Base-by-base conservation (phyloP, 2,888 invertebrate species). In the Euspilapteryx auroguttella region DNA sequence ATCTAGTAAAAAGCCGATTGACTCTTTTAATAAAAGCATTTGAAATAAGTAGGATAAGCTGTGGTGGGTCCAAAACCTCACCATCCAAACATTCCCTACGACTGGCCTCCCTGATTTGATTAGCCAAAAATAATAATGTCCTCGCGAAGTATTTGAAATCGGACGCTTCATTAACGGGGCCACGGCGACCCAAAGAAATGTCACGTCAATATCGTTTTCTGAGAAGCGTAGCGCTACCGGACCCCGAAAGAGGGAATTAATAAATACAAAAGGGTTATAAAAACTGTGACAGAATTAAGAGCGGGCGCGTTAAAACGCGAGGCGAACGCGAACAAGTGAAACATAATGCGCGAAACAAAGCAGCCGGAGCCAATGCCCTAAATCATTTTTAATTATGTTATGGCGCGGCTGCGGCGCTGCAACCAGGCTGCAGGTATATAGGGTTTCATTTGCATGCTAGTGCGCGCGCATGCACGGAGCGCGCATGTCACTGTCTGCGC, bases 361-460 rank as follows among this genome's bases (percentile, higher is more conserved):
- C 75, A 73, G 75, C 68, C 75, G 73, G 63, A 65, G 71, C 75
- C 71, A 71, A 73, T 69, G 71, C 69, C 57, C 69, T 75, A 75
- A 75, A 75, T 75, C 75, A 75, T 73, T 75, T 75, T 75, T 75
- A 75, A 75, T 75, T 75, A 75, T 75, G 75, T 75, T 75, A 75
- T 75, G 75, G 75, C 69, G 69, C 54, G 55, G 47, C 45, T 42
- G 46, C 41, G 42, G 42, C 41, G 43, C 45, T 45, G 41, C 45
- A 43, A 50, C 47, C 43, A 55, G 28, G 14, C 21, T 11, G 14
- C 12, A 22, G 21, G 21, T 21, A 28, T 15, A 21, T 13, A 21
- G 14, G 10, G 9, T 15, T n/a, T 22, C 24, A 24, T n/a, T n/a
- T n/a, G n/a, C n/a, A n/a, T n/a, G n/a, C n/a, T n/a, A n/a, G n/a